These are phyloP conservation scores for Drosophila teissieri DNA, from an alignment of 1,140 invertebrate species.

Conservation along the genomic window DNA sequence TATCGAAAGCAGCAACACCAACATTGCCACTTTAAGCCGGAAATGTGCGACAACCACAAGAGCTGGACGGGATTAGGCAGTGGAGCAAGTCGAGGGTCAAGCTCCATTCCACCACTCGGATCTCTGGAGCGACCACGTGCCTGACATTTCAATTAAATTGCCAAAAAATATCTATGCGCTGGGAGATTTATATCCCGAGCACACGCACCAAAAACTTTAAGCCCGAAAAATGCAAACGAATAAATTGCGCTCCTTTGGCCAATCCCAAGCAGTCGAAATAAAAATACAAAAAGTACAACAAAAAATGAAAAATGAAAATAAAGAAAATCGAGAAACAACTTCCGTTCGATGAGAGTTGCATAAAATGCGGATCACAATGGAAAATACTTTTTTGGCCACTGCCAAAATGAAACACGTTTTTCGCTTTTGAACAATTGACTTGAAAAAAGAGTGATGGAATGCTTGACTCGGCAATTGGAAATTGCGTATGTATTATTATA, in stretches of 20 bases:
- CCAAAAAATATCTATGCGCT: constrained; percentile 47
- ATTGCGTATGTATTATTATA: background rate
- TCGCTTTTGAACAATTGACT: constrained; percentile 12
- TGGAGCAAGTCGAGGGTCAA: constrained; percentile 39
- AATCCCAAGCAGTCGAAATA: constrained; percentile 5
- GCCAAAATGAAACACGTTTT: constrained; percentile 6
- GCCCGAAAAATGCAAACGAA: constrained; percentile 30
- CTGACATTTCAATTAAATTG: constrained; percentile 66
- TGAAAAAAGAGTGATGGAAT: background rate
- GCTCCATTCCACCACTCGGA: constrained; percentile 5
- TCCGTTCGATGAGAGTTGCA: constrained; percentile 45
- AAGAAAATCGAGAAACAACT: constrained; percentile 45
- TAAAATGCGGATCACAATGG: constrained; percentile 46
- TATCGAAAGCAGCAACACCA: constrained; percentile 8
- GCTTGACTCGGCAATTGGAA: background rate
- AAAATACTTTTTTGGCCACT: constrained; percentile 29
- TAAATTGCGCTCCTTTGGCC: constrained; percentile 26
- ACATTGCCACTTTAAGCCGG: constrained; percentile 59
- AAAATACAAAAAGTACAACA: constrained; percentile 1
- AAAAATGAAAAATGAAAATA: constrained; percentile 3
- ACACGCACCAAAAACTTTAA: constrained; percentile 35
- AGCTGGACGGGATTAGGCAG: constrained; percentile 53
- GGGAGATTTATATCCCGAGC: constrained; percentile 32
- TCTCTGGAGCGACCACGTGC: constrained; percentile 42
- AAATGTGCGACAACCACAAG: constrained; percentile 65